A percentile compares a stretch with the other conserved stretches of the same genome.
Conservation (phyloP, 2,888 invertebrate genomes). For the Aproaerema taeniolella region DNA sequence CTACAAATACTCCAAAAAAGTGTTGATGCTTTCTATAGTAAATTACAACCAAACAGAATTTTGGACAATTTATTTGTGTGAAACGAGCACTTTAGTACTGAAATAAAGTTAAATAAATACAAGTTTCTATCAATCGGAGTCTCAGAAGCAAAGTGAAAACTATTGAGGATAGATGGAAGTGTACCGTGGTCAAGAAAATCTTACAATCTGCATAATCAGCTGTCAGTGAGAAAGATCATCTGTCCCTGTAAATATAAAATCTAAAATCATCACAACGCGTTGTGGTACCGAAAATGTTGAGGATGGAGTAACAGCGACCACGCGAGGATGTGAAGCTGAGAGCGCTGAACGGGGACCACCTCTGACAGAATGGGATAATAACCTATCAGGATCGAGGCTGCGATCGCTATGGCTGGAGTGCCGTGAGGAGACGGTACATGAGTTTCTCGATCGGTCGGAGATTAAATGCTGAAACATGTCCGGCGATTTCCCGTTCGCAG, state of each 20-base stretch:
- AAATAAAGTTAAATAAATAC: constrained; percentile 50
- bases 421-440: constrained; percentile 48
- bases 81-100: constrained; percentile 57
- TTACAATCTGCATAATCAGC: constrained; percentile 78
- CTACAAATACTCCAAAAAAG: constrained; percentile 72
- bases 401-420: constrained; percentile 59
- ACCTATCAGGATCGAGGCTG: constrained; percentile 66
- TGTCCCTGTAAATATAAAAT: constrained; percentile 77
- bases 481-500: constrained; percentile 56
- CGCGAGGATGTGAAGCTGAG: constrained; percentile 60
- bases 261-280: constrained; percentile 71
- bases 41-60: constrained; percentile 71
- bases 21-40: constrained; percentile 77
- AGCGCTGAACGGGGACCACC: constrained; percentile 41
- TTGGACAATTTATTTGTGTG: constrained; percentile 65
- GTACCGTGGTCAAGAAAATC: constrained; percentile 71
- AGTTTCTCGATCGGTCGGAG: constrained; percentile 40
- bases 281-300: constrained; percentile 47
- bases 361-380: constrained; percentile 71
- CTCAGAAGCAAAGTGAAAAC: constrained; percentile 45
- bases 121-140: constrained; percentile 43
- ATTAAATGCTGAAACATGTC: constrained; percentile 59
- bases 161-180: constrained; percentile 63
- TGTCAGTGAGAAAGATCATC: constrained; percentile 78
- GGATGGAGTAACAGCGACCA: constrained; percentile 56